Evolutionary conservation across 2,797 vertebrate species (phyloP), one percentile per base, ranked within the genome.

Genomic region (Anas bernieri): DNA sequence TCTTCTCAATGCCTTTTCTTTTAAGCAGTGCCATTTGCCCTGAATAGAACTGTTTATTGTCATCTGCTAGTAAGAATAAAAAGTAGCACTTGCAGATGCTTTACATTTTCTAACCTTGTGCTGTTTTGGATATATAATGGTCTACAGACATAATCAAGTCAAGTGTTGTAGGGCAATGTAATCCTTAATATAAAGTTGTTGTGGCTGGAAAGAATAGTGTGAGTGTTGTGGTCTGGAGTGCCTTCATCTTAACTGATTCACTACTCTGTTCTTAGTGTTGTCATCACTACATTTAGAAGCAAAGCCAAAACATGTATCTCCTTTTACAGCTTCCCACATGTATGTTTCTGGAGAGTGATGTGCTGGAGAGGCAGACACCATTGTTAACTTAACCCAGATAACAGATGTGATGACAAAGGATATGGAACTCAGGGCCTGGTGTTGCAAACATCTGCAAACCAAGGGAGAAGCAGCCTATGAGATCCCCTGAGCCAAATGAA

Each of bases 1-100:
- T 92, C 61, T 45, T 69, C 63, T 61, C 63, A 55, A 5, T 79
- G 73, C 23, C 68, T 91, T 94, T 86, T 92, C 58, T 92, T 88
- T 91, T 67, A 78, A 84, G 56, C 52, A 70, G 41, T 54, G 48
- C 12, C 86, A 79, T 95, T 92, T 91, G 35, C 67, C 55, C 85
- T 15, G 50, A 48, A 76, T 59, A 74, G 89, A 89, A 43, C 3
- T 50, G 7, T 55, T 75, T 75, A 7, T 73, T 90, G 16, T 39
- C 23, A 14, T 79, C 55, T 39, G 4, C 10, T 58, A 76, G n/a
- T 23, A 78, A 73, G 52, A 78, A 54, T 70, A 64, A 92, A 77
- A 67, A 20, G 8, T 46, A 80, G 17, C 12, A 33, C 8, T 79
- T 78, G 55, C 25, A 30, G 6, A 17, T 12, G 2, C 31, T 69